phyloP scores from a whole-genome alignment of 2,113 vertebrate genomes.

The Sterna hirundo region DNA sequence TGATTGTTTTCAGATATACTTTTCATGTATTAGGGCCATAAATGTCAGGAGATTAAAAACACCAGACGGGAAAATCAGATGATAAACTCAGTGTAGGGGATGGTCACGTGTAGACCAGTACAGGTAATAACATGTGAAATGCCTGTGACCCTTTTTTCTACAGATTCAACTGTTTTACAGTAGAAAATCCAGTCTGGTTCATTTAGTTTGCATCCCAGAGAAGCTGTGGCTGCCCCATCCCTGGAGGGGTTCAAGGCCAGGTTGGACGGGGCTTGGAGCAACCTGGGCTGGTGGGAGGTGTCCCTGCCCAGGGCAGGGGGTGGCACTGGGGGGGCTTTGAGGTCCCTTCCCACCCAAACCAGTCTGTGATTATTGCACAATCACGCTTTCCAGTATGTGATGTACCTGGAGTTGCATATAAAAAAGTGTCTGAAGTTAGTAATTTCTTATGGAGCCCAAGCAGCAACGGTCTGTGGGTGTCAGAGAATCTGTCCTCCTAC shows the following conservation, averaged over 20 bases:
- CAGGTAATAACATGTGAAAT: neutral
- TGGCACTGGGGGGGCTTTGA: no score
- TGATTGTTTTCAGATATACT: neutral
- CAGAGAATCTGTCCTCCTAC: neutral
- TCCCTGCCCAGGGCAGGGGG: no score
- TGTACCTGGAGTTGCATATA: neutral
- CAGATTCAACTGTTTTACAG: neutral
- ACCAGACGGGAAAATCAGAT: neutral
- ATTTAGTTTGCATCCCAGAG: neutral
- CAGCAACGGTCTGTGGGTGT: neutral
- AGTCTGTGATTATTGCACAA: neutral
- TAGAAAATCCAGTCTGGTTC: neutral
- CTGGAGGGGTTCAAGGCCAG: no score
- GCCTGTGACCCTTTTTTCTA: neutral
- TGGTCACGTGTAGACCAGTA: neutral
- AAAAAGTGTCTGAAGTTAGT: neutral
- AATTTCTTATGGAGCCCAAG: neutral
- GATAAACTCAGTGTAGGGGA: neutral
- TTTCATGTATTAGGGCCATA: neutral
- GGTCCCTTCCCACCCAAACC: no score
- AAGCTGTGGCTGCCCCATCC: no score
- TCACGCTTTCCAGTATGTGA: neutral
- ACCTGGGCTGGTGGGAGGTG: no score
- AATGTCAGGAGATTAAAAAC: neutral
- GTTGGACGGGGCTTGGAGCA: no score